Conservation (phyloP, 2,888 invertebrate genomes). For the Coenonympha arcania region DNA sequence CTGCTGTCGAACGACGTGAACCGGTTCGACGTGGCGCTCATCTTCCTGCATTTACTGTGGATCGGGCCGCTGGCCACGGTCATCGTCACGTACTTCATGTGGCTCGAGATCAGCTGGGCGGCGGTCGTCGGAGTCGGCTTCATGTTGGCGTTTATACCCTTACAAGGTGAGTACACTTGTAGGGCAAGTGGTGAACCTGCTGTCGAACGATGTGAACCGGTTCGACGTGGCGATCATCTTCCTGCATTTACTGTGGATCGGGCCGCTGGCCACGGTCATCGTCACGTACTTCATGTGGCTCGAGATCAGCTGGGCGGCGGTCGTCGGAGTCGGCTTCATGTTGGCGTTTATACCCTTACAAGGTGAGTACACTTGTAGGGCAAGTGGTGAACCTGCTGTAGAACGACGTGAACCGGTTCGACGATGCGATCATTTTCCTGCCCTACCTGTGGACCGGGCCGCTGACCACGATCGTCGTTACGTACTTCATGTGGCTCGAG, state of each 20-base stretch:
- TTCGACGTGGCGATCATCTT: constrained; percentile 93
- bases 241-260: constrained; percentile 93
- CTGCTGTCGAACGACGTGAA: constrained; percentile 96
- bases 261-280: constrained; percentile 86
- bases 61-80: constrained; percentile 89
- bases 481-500: constrained; percentile 82
- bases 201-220: constrained; percentile 95
- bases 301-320: constrained; percentile 78
- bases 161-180: too few species aligned
- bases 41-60: constrained; percentile 93
- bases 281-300: constrained; percentile 84
- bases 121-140: constrained; percentile 81
- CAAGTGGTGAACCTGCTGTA: constrained; percentile 91
- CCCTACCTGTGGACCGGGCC: constrained; percentile 96
- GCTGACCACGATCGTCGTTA: constrained; percentile 84
- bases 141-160: constrained; percentile 81
- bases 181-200: constrained; percentile 86
- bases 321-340: constrained; percentile 81
- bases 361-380: constrained; percentile 50
- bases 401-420: constrained; percentile 95
- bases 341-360: constrained; percentile 83
- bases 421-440: constrained; percentile 88
- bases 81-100: constrained; percentile 85
- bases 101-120: constrained; percentile 78
- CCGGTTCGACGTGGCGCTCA: constrained; percentile 90